Evolutionary conservation across 92 coral and sea anemone genomes (phyloP), one percentile per base, ranked within the genome.

Genomic region (Palythoa heliodiscus): DNA sequence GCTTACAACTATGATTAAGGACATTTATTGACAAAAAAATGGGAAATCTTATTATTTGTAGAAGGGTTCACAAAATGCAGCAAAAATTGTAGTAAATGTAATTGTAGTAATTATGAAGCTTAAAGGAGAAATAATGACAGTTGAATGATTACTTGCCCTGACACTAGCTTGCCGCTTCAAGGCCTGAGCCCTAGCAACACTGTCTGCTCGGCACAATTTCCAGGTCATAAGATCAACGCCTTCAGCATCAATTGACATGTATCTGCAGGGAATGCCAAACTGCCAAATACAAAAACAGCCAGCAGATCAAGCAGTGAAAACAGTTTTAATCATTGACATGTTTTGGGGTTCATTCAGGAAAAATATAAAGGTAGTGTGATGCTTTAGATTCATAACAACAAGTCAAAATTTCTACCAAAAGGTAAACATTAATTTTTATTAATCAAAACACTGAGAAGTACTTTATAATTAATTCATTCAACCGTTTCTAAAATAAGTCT

Each of bases 231-330:
- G 88, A 89, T 93, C 95, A 87, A 94, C 90, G 55, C 90, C 83
- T 55, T 91, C 90, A 47, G 95, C 97, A 87, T 91, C 97, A 52
- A 93, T 89, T 91, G 87, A 89, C 97, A 93, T 93, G 90, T 87
- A 93, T 87, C 88, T 86, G 89, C 97, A 93, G n/a, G 97, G 95
- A 24, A 93, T 93, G 29, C 97, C 97, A 88, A 89, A 93, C 97
- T 93, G 93, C 87, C 74, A 86, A 93, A 63, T 37, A 47, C 86
- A 91, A 88, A 54, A 74, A 76, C 85, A 75, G 87, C 88, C 85
- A 20, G 55, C 84, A 80, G 84, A 47, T 66, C 84, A 80, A 70
- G 58, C 29, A 63, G 64, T 40, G 22, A 14, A 43, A 63, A 38
- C 25, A 10, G 52, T 53, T 17, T 38, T 68, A 15, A 15, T 80